Base-by-base conservation (phyloP, 2,113 vertebrate genomes). In the Tachycineta bicolor region DNA sequence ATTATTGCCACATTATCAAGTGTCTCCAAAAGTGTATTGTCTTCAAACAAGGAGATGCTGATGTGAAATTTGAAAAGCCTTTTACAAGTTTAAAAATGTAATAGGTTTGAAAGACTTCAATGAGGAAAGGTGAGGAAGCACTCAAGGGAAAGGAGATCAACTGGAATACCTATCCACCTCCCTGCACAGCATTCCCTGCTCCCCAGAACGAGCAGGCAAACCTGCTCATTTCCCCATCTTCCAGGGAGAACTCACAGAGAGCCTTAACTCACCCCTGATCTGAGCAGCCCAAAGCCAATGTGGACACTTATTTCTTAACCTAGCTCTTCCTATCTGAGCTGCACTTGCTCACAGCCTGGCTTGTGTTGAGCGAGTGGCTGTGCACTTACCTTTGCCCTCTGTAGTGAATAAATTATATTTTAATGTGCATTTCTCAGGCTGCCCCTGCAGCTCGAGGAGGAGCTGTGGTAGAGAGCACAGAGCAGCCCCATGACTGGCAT, bases 391-490 rank as follows among this genome's bases (percentile, higher is more conserved):
- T 41, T 37, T 60, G 20, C 59, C 46, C 50, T 62, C 50, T 1
- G 2, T 64, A 28, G 29, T 2, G 13, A 71, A 75, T 0, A 69
- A 39, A 13, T 2, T 0, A 17, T 16, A 19, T 49, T 84, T 82
- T n/a, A 39, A 34, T 55, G 25, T 4, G 2, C 4, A 1, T 70
- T 78, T 84, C 67, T 67, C 55, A 28, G 47, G 28, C 44, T 71
- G 60, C 34, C 1, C 1, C 53, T 53, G 83, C 78, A 67, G 90
- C 75, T 52, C 20, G 7, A 47, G 68, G 43, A 62, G 81, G 49
- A 74, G 78, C 78, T 47, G 64, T 29, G 23, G 34, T 24, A 31
- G 33, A 44, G 55, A 64, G 63, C 55, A 55, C 43, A 37, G 82
- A 43, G 55, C 2, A 11, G 60, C 52, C 85, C 76, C 80, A 28